Evolutionary conservation across 2,797 vertebrate species (phyloP).

Genomic region (Anniella stebbinsi): DNA sequence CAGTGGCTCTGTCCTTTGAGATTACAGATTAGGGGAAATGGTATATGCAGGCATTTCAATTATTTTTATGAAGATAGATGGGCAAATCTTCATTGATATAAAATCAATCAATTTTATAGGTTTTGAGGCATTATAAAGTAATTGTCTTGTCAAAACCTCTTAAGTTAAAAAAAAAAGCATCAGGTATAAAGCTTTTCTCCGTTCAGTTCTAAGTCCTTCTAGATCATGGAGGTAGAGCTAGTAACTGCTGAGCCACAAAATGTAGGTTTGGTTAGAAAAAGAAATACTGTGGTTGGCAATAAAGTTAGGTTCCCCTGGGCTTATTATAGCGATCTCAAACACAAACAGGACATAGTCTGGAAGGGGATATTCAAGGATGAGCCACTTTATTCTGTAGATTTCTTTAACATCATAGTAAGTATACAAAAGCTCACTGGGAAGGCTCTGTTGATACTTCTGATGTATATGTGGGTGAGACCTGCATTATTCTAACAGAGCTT

Average conservation of each 20-base stretch:
- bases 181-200: background rate
- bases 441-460: background rate
- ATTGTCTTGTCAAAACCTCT: background rate
- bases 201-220: background rate
- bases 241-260: background rate
- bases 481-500: background rate
- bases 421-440: background rate
- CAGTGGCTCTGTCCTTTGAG: background rate
- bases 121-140: background rate
- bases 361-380: background rate
- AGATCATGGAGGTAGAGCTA: background rate
- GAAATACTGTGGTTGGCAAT: background rate
- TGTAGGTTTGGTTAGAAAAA: background rate
- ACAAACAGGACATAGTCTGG: background rate
- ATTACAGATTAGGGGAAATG: background rate
- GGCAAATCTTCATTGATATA: no score
- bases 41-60: background rate
- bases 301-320: background rate
- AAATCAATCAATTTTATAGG: background rate
- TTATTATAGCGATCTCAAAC: background rate
- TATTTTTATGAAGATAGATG: background rate
- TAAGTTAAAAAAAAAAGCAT: background rate
- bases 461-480: background rate
- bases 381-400: background rate
- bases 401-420: background rate